A percentile compares a stretch with the other conserved stretches of the same genome.
These are phyloP conservation scores for Protosalanx chinensis DNA, from an alignment of 2,797 vertebrate species.

Conservation along the genomic window DNA sequence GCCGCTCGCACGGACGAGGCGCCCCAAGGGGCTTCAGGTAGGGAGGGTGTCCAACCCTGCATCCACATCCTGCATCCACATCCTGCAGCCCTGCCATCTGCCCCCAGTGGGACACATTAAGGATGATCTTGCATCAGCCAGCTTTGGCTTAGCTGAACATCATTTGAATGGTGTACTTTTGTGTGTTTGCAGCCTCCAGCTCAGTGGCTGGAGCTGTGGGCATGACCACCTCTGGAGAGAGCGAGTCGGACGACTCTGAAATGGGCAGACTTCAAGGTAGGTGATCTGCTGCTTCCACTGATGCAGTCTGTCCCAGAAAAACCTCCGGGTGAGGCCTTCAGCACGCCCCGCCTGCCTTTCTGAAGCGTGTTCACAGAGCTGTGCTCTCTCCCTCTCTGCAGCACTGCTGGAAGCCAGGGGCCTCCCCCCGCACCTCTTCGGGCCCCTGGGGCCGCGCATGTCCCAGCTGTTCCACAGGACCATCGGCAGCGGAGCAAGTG, in stretches of 20 bases:
- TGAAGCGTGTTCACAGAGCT: too few relatives aligned
- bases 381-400: conserved; percentile 48
- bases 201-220: conserved; percentile 98
- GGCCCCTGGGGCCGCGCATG: conserved; percentile 97
- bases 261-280: conserved; percentile 99
- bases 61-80: too few relatives aligned
- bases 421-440: conserved; percentile 98
- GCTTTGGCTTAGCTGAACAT: background rate
- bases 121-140: too few relatives aligned
- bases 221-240: conserved; percentile 99
- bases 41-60: background rate
- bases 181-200: conserved; percentile 83
- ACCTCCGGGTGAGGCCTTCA: background rate
- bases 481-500: conserved; percentile 98
- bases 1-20: conserved; percentile 91
- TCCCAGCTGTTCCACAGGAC: conserved; percentile 99
- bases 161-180: background rate
- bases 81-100: background rate
- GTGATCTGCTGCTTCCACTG: conserved; percentile 4
- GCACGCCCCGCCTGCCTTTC: background rate
- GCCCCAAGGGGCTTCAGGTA: conserved; percentile 97
- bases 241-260: conserved; percentile 99
- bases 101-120: too few relatives aligned
- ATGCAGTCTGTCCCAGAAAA: background rate
- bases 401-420: conserved; percentile 96